Percentiles rank a stretch among this genome's conserved stretches.
Conservation (phyloP, 2,113 vertebrate species). For the Corythornis vintsioides region DNA sequence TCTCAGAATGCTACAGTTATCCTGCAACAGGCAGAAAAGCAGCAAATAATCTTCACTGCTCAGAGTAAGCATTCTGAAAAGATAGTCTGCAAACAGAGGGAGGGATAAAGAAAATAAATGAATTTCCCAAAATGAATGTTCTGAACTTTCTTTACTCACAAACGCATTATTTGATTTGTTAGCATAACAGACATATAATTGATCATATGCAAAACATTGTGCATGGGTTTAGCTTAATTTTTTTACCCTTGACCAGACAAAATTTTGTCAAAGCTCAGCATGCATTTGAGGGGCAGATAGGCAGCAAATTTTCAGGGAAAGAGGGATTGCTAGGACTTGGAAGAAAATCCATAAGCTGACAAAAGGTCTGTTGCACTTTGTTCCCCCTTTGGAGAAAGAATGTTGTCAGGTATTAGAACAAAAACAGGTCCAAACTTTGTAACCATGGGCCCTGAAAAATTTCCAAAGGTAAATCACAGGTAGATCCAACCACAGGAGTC, state of each 20-base stretch:
- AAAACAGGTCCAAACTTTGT: background rate
- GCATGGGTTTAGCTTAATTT: background rate
- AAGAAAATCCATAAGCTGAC: background rate
- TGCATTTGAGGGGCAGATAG: background rate
- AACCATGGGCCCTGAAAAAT: background rate
- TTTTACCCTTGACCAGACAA: background rate
- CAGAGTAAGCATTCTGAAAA: background rate
- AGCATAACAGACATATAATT: background rate
- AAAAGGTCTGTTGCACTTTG: background rate
- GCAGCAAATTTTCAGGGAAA: background rate
- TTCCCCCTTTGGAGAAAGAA: background rate
- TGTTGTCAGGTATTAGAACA: background rate
- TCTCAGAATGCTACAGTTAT: background rate
- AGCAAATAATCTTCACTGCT: background rate
- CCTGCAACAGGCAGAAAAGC: background rate
- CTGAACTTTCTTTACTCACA: background rate
- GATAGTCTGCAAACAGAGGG: rapidly evolving
- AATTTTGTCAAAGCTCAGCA: background rate
- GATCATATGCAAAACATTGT: background rate
- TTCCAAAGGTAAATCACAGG: background rate
- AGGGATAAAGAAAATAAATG: background rate
- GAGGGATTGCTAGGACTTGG: background rate
- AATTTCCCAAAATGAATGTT: background rate
- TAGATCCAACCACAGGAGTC: background rate
- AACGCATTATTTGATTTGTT: rapidly evolving